Percentiles rank a stretch among this genome's conserved stretches.
Conservation (phyloP, 1,140 invertebrate species). For the Nixonia krombeini region DNA sequence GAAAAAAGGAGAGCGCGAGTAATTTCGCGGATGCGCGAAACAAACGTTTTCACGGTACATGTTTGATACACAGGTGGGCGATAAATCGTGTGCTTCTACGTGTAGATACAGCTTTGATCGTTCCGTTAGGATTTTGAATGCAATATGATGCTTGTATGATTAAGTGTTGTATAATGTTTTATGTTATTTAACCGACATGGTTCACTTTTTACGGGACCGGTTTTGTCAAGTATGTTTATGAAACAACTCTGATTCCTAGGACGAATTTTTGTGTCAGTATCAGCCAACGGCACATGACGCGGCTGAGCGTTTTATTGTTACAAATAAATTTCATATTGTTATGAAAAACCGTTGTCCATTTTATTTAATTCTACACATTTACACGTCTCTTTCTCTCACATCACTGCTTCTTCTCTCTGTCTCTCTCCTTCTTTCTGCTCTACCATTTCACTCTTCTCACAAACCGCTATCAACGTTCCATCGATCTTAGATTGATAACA, state of each 20-base stretch:
- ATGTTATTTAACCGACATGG: slow-evolving; percentile 42
- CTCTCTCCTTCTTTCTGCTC: no score
- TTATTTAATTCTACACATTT: slow-evolving; percentile 25
- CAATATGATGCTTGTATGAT: slow-evolving; percentile 42
- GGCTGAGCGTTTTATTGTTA: slow-evolving; percentile 28
- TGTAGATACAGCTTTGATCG: slow-evolving; percentile 20
- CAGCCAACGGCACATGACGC: slow-evolving; percentile 11
- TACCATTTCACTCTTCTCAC: no score
- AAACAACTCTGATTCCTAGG: slow-evolving; percentile 27
- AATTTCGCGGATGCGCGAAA: no score
- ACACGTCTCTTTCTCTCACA: no score
- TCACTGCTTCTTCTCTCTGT: no score
- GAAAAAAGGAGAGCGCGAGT: neutral
- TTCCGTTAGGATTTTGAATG: slow-evolving; percentile 39
- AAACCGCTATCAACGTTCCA: no score
- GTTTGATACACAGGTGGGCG: slow-evolving; percentile 38
- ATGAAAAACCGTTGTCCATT: slow-evolving; percentile 33
- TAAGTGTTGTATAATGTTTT: slow-evolving; percentile 44
- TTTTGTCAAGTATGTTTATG: slow-evolving; percentile 36
- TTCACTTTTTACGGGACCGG: slow-evolving; percentile 45
- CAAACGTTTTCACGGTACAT: slow-evolving; percentile 24
- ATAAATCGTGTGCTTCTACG: slow-evolving; percentile 36
- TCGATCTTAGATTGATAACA: no score
- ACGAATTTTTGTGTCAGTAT: slow-evolving; percentile 30
- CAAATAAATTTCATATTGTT: slow-evolving; percentile 43